Evolutionary conservation across 2,113 vertebrate genomes (phyloP), one percentile per base, ranked within the genome.

Genomic region (Petaurus breviceps): DNA sequence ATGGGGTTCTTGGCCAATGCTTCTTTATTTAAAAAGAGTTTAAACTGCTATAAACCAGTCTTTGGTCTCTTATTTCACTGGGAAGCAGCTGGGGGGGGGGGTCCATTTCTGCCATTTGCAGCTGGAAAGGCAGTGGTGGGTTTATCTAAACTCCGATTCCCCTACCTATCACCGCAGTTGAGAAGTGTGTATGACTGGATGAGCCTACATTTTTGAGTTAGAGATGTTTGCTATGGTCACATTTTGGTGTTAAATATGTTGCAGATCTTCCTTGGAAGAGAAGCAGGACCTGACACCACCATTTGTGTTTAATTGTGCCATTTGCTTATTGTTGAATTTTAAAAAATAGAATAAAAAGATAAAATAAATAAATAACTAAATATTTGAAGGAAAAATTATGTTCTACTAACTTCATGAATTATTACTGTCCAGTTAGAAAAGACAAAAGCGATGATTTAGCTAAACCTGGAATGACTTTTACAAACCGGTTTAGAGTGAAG

Each of bases 241-340:
- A 23, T 93, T 52, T 50, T 19, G 50, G 90, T 94, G 26, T 55
- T 52, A 10, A 93, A 49, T 5, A 5, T 23, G 9, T 84, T 57
- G 3, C 31, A 91, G 24, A 47, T 49, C 50, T 0, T 2, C 23
- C n/a, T 3, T 47, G 16, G 95, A 12, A 84, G 50, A 43, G 91
- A 96, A 93, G 31, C 53, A 1, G 0, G 3, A 31, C 52, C 47
- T 57, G 91, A 89, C 51, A 89, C 46, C n/a, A 22, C 89, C 2
- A 52, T 3, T 94, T 94, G 57, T 91, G 9, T 97, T 84, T 97
- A 61, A 93, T 92, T 84, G 49, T 95, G 91, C 92, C 94, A 19
- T 97, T 96, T 94, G 91, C 97, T 97, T 94, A 91, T 96, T 94
- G 94, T 97, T 96, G 95, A 95, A 98, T 98, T 98, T 98, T 98